A percentile compares a stretch with the other conserved stretches of the same genome.
These are phyloP conservation scores for Nixonia krombeini DNA, from an alignment of 1,140 invertebrate species.

Conservation along the genomic window DNA sequence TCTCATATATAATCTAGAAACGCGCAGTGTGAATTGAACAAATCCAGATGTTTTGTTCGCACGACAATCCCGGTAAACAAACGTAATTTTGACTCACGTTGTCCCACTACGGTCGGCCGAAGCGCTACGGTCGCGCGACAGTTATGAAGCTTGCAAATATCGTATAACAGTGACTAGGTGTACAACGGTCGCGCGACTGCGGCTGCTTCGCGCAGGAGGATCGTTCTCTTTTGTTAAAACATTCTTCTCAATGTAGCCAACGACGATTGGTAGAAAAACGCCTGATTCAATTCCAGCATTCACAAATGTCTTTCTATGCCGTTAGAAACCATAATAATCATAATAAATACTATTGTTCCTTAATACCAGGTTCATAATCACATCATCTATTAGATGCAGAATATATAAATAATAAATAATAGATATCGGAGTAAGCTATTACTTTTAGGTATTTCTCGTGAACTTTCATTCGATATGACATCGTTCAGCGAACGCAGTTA, in stretches of 20 bases:
- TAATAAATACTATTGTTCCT: slow-evolving; percentile 42
- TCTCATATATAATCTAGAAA: slow-evolving; percentile 5
- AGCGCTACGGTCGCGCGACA: too few relatives aligned
- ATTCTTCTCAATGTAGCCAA: too few relatives aligned
- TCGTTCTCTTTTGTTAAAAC: too few relatives aligned
- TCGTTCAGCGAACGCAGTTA: slow-evolving; percentile 38
- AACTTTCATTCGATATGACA: slow-evolving; percentile 52
- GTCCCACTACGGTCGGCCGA: too few relatives aligned
- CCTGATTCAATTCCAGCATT: slow-evolving; percentile 59
- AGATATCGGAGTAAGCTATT: slow-evolving; percentile 48
- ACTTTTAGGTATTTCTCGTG: slow-evolving; percentile 50
- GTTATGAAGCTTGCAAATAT: too few relatives aligned
- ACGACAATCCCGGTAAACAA: too few relatives aligned
- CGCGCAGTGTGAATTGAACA: not conserved
- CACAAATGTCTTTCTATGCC: slow-evolving; percentile 33
- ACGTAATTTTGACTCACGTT: too few relatives aligned
- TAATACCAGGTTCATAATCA: slow-evolving; percentile 49
- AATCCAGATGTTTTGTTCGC: too few relatives aligned
- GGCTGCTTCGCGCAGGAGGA: too few relatives aligned
- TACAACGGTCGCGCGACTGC: too few relatives aligned
- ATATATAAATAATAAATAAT: slow-evolving; percentile 63
- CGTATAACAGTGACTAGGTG: too few relatives aligned
- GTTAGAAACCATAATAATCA: slow-evolving; percentile 41
- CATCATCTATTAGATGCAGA: slow-evolving; percentile 50
- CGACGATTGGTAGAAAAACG: too few relatives aligned